Evolutionary conservation across 2,797 vertebrate species (phyloP).

Genomic region (Melopsittacus undulatus): DNA sequence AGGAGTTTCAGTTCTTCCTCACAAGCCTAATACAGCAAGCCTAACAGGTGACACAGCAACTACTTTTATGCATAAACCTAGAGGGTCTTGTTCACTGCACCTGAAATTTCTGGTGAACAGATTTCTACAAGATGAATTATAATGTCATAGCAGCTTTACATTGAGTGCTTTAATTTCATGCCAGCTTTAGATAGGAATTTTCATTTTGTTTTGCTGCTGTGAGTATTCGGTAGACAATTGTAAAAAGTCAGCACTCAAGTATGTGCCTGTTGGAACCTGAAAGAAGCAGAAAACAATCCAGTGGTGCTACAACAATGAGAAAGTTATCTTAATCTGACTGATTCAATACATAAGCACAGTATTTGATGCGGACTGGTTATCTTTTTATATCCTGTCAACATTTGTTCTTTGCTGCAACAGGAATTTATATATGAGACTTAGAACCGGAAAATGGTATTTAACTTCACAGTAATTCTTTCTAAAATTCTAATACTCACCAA

Average conservation of each 20-base stretch:
- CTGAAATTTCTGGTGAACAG: conserved; percentile 9
- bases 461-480: not conserved
- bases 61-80: conserved; percentile 29
- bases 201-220: not conserved
- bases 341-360: not conserved
- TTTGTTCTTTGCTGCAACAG: not conserved
- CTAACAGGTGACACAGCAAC: not conserved
- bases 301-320: not conserved
- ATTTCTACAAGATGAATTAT: not conserved
- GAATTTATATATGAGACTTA: not conserved
- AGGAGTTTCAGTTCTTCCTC: not conserved
- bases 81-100: conserved; percentile 31
- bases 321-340: not conserved
- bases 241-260: not conserved
- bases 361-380: not conserved
- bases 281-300: not conserved
- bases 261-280: not conserved
- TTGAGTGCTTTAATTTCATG: conserved; percentile 52
- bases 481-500: not conserved
- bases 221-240: not conserved
- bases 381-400: not conserved
- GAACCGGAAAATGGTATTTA: not conserved
- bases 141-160: conserved; percentile 34
- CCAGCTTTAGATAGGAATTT: conserved; percentile 30
- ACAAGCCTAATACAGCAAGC: not conserved